Conservation (phyloP, 2,888 invertebrate species). For the Ennomos quercinarius region DNA sequence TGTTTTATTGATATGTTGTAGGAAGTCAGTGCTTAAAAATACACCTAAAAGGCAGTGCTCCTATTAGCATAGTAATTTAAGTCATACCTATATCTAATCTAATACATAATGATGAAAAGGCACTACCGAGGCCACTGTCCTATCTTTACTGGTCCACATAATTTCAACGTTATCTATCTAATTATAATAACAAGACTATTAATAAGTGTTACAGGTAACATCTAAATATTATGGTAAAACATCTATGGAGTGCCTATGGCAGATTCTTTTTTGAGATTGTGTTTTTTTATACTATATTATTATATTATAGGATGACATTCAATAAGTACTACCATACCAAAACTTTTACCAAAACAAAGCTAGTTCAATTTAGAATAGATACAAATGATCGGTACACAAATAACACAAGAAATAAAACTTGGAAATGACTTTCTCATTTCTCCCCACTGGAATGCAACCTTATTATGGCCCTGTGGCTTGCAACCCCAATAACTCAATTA, state of each 20-base stretch:
- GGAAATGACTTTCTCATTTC: neutral
- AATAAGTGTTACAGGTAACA: constrained; percentile 13
- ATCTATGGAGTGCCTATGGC: no score
- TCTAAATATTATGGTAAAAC: constrained; percentile 10
- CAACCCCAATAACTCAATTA: constrained; percentile 2
- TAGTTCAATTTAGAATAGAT: no score
- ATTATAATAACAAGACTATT: constrained; percentile 1
- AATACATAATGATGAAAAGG: constrained; percentile 68
- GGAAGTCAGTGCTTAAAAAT: constrained; percentile 46
- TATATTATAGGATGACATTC: no score
- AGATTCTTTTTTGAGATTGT: no score
- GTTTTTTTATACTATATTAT: no score
- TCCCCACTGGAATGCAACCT: constrained; percentile 13
- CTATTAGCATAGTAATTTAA: constrained; percentile 38
- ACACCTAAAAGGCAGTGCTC: constrained; percentile 60
- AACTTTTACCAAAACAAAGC: no score
- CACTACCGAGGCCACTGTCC: constrained; percentile 82
- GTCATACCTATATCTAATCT: constrained; percentile 35
- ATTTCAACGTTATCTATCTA: constrained; percentile 42
- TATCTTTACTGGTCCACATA: constrained; percentile 76
- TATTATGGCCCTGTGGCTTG: constrained; percentile 21
- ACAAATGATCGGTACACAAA: no score
- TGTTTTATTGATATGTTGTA: constrained; percentile 42
- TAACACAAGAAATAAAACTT: neutral
- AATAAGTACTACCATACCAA: no score